Evolutionary conservation across 2,888 invertebrate genomes (phyloP), one percentile per base, ranked within the genome.

Genomic region (Bellardia pandia): DNA sequence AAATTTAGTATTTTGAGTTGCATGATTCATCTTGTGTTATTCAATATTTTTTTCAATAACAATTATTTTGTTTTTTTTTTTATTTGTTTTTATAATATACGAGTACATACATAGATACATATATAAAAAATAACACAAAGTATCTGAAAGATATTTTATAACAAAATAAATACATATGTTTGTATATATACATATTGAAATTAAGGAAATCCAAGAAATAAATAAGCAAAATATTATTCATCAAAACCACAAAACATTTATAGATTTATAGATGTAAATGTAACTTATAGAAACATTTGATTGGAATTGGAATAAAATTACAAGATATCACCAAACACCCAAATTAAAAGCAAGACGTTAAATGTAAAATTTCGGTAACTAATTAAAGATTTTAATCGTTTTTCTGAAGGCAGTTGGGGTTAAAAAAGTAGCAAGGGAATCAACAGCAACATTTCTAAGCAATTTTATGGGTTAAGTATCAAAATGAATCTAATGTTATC

Each of bases 1-100:
- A 75, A 62, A 79, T 45, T 69, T 62, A 60, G 16, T 75, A 69
- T 66, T 42, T 42, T 74, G 45, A 75, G 53, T 42, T 74, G 79
- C n/a, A 76, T 80, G 85, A 85, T 62, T 85, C 85, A 85, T 79
- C 42, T 13, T 23, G 9, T 37, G 85, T 53, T 76, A 71, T 71
- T 79, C 45, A 75, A 75, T 69, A 69, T 66, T 68, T 75, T 42
- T 45, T 76, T 71, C 62, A 62, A 53, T 75, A 66, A 23, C 13
- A 51, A 74, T 42, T 58, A 51, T 66, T 42, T 74, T 16, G 40
- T 23, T 53, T 23, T 53, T 85, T 58, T 62, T 30, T 62, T 56
- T 45, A 16, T 51, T 62, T 62, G 40, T 51, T 42, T 80, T 72
- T 76, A 78, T 30, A 58, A 42, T 66, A 66, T 11, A 37, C 23